Base-by-base conservation (phyloP, 2,113 vertebrate genomes). In the Cygnus buccinator region DNA sequence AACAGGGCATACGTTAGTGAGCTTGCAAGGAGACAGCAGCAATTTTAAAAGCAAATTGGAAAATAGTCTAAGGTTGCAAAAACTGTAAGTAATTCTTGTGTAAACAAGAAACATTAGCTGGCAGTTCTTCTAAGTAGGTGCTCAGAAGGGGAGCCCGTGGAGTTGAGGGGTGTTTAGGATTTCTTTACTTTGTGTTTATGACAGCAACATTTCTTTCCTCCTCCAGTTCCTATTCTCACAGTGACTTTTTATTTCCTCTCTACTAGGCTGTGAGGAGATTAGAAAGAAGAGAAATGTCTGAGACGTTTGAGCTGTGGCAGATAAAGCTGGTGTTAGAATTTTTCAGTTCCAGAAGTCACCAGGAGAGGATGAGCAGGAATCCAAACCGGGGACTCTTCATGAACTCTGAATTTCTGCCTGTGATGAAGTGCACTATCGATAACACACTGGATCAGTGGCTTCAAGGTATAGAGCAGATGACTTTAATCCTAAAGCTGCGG, bases 301-400 rank as follows among this genome's bases (percentile, higher is more conserved):
- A 99, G 94, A 99, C 99, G 0, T 99, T 99, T 57, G 98, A 99
- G 26, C 97, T 99, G 86, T 99, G 99, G 99, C 99, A 99, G 98
- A 98, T 99, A 85, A 99, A 99, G 89, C 96, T 99, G 96, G 99
- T 99, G 79, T 96, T 99, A 89, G 99, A 99, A 66, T 97, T 99
- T 87, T 99, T 99, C 92, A 98, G 98, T 92, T 99, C 99, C 83
- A 94, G 98, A 44, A 98, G 98, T 88, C 98, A 99, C 74, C 98
- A 98, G 94, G 98, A 98, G 39, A 97, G 98, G 41, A 97, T 98
- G 88, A 90, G 96, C 87, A 97, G 93, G 78, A 94, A 97, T 65
- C 87, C 98, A n/a, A 96, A 88, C 78, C 94, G 97, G 18, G 98
- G 98, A 2, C 98, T 99, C 44, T 98, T 99, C 82, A 98, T 99